Evolutionary conservation across 2,113 vertebrate species (phyloP), one percentile per base, ranked within the genome.

Genomic region (Lonchura striata): DNA sequence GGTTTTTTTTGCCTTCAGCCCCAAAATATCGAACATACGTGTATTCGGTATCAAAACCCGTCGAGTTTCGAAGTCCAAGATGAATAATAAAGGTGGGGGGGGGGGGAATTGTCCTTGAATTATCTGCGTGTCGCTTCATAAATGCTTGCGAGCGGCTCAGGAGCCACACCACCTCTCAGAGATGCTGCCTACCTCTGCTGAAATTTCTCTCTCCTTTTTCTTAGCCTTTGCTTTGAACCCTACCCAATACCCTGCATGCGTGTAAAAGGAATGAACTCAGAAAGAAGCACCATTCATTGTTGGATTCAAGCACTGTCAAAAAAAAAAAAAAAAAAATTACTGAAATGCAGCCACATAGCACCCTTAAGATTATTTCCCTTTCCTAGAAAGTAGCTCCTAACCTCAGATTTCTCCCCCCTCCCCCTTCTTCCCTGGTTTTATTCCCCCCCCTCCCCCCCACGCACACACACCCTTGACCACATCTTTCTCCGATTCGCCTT

Each of bases 371-470:
- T 80, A 82, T 96, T 95, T 92, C 84, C 65, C 80, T 89, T 96
- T 96, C 93, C 91, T 96, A 92, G 92, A 96, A 95, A 91, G 95
- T 95, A 81, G 70, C 81, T 94, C 76, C 93, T 76, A 95, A 91
- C 91, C 82, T 94, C 71, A 65, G 46, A 76, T 88, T 82, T 88
- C 59, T 72, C 14, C 61, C 37, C 15, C 27, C 24, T 28, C 44
- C 46, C n/a, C 82, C 59, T 39, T 64, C 81, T 69, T 37, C 54
- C 65, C 64, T 78, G 54, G 69, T 39, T 79, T 91, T 79, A 44
- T 75, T 65, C 20, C 35, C 59, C 63, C 41, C 53, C 46, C 25
- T 12, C 15, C n/a, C 21, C 30, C 31, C 31, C n/a, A 22, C 13
- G 17, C 65, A 22, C 70, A 41, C 60, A 49, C 82, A 49, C 69